These are phyloP conservation scores for Cyprinodon tularosa DNA, from an alignment of 2,113 vertebrate genomes.

Conservation along the genomic window DNA sequence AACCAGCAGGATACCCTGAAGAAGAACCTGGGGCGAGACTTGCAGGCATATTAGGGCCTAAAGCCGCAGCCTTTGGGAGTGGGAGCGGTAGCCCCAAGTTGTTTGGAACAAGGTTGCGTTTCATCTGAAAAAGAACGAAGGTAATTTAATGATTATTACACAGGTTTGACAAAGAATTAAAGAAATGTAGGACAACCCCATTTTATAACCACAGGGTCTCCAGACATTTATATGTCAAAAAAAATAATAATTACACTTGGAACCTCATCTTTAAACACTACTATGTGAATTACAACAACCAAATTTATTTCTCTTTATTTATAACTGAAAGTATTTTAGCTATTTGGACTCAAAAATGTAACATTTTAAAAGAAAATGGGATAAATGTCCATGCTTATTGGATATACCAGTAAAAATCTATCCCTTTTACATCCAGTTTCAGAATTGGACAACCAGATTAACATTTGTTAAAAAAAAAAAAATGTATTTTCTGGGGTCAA, in stretches of 20 bases:
- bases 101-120: constrained; percentile 52
- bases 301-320: too few species aligned
- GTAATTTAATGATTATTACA: constrained; percentile 26
- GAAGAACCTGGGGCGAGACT: constrained; percentile 57
- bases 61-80: constrained; percentile 78
- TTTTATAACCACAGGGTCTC: not conserved
- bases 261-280: too few species aligned
- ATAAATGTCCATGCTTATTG: not conserved
- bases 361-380: not conserved
- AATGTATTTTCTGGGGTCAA: too few species aligned
- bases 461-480: too few species aligned
- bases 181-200: not conserved
- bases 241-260: not conserved
- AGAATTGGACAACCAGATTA: not conserved
- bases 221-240: not conserved
- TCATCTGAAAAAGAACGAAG: constrained; percentile 70
- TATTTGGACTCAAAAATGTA: not conserved
- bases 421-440: not conserved
- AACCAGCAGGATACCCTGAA: constrained; percentile 70
- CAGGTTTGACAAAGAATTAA: not conserved
- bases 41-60: constrained; percentile 53
- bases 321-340: not conserved
- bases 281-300: too few species aligned
- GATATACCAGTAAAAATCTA: not conserved
- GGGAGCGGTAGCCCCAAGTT: constrained; percentile 79